Conservation (phyloP, 2,113 vertebrate species). For the Dicaeum eximium region DNA sequence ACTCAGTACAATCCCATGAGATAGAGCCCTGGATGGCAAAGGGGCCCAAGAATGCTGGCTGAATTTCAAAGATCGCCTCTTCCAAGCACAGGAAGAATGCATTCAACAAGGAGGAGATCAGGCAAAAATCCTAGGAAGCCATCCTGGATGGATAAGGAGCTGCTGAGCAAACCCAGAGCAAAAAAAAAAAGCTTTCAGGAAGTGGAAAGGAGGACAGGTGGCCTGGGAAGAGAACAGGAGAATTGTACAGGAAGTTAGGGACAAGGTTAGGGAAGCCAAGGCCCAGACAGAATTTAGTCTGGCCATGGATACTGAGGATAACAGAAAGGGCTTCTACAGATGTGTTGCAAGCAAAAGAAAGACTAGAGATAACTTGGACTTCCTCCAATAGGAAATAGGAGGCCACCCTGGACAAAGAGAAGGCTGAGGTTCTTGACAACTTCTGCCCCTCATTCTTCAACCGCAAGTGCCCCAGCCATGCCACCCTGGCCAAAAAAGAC, state of each 20-base stretch:
- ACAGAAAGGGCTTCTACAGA: not conserved
- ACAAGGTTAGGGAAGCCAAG: not conserved
- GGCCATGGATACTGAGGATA: not conserved
- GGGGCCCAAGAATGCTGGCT: not conserved
- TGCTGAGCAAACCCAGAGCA: not conserved
- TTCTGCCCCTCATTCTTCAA: not conserved
- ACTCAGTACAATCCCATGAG: no score
- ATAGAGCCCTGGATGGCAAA: not conserved
- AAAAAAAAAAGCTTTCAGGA: not conserved
- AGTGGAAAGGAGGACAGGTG: not conserved
- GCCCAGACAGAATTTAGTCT: not conserved
- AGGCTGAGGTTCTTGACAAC: not conserved
- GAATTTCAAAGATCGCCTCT: not conserved
- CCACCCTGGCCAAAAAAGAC: not conserved
- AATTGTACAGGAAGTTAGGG: not conserved
- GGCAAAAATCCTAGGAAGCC: not conserved
- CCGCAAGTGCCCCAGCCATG: not conserved
- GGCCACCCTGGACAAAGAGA: not conserved
- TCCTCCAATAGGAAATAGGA: not conserved
- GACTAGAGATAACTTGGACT: not conserved
- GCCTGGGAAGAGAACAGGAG: not conserved
- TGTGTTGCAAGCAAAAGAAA: not conserved
- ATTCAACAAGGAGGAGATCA: not conserved
- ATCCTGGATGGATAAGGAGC: not conserved
- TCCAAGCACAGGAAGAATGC: not conserved